Evolutionary conservation across 2,797 vertebrate species (phyloP).

Genomic region (Mormyrops boulengeri): DNA sequence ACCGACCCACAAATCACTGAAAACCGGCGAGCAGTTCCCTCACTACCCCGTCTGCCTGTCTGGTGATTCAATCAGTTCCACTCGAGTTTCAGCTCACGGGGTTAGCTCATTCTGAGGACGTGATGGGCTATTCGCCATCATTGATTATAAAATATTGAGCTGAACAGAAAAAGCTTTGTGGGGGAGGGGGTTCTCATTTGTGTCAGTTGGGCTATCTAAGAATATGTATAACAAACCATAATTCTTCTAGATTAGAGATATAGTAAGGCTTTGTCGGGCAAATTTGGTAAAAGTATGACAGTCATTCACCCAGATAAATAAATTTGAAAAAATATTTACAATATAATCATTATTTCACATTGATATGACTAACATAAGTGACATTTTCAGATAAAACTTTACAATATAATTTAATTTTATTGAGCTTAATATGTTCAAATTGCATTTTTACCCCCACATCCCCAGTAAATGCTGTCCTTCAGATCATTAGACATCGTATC

Average conservation of each 20-base stretch:
- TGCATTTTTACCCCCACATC: neutral
- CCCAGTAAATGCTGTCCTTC: neutral
- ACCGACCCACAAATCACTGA: conserved; percentile 16
- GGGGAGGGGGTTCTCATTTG: neutral
- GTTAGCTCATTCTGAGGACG: neutral
- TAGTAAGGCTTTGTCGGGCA: neutral
- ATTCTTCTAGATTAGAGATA: neutral
- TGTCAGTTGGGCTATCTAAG: neutral
- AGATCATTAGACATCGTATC: neutral
- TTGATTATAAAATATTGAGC: neutral
- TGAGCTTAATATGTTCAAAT: neutral
- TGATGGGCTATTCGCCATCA: neutral
- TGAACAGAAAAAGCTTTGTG: neutral
- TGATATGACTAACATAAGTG: neutral
- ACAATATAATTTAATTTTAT: neutral
- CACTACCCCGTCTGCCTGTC: neutral
- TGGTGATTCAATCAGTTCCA: neutral
- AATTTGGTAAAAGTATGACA: neutral
- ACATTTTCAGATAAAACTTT: neutral
- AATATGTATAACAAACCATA: neutral
- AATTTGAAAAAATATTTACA: neutral
- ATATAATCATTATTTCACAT: neutral
- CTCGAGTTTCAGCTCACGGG: neutral
- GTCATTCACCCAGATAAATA: neutral
- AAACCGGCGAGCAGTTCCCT: neutral